phyloP scores from a whole-genome alignment of 2,888 invertebrate species.

The Scaptodrosophila latifasciaeformis region DNA sequence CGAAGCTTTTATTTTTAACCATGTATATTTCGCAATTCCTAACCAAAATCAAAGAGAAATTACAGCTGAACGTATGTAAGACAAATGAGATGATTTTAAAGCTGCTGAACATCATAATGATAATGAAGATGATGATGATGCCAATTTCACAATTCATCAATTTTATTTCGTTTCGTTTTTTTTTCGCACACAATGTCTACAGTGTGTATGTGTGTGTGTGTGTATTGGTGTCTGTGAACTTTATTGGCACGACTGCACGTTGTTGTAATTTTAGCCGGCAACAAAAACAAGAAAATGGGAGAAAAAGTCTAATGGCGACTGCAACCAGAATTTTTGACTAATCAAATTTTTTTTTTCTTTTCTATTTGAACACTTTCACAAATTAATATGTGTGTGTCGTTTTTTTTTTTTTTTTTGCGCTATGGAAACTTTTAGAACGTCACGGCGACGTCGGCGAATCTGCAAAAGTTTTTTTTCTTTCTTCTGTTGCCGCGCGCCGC shows the following conservation, averaged over 20 bases:
- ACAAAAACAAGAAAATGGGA: conserved; percentile 13
- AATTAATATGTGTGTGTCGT: conserved; percentile 9
- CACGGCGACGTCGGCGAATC: background rate
- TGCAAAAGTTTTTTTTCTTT: background rate
- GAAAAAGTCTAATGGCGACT: conserved; percentile 22
- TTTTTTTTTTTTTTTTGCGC: background rate
- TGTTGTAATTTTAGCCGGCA: conserved; percentile 49
- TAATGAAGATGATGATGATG: conserved; percentile 11
- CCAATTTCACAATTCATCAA: conserved; percentile 61
- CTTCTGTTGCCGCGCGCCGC: background rate
- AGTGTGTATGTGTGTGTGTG: conserved; percentile 12
- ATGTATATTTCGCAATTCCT: conserved; percentile 54
- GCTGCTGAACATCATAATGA: conserved; percentile 23
- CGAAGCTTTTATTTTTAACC: too few relatives aligned
- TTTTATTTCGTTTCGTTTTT: too few relatives aligned
- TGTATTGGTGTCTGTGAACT: conserved; percentile 8
- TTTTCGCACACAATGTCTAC: conserved; percentile 40
- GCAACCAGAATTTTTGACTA: background rate
- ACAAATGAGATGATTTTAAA: conserved; percentile 19
- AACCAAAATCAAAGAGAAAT: conserved; percentile 55
- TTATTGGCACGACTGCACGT: conserved; percentile 27
- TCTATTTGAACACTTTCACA: conserved; percentile 7
- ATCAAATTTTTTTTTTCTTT: conserved; percentile 5
- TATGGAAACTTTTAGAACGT: background rate
- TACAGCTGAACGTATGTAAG: conserved; percentile 52